These are phyloP conservation scores for Blastomussa wellsi DNA, from an alignment of 92 coral and sea anemone genomes.

Conservation along the genomic window DNA sequence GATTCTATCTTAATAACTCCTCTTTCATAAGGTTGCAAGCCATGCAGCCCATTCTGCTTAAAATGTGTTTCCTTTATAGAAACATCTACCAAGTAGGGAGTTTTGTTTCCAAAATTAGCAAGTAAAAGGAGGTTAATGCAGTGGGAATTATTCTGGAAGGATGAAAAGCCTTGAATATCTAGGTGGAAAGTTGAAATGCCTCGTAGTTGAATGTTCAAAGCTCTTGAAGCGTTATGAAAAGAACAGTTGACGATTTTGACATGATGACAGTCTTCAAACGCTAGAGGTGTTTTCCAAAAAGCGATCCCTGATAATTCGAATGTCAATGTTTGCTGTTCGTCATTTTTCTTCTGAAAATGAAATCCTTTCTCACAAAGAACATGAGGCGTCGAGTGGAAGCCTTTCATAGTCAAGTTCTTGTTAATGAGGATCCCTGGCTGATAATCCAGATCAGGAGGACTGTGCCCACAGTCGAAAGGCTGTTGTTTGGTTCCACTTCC, in stretches of 20 bases:
- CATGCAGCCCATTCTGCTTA: background rate
- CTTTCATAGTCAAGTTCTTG: conserved; percentile 9
- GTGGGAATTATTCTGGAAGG: background rate
- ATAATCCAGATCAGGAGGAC: background rate
- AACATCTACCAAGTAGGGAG: background rate
- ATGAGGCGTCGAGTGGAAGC: background rate
- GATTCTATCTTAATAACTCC: conserved; percentile 13
- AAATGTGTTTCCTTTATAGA: background rate
- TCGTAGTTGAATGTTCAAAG: background rate
- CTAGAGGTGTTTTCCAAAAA: conserved; percentile 3
- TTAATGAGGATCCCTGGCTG: background rate
- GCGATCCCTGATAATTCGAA: conserved; percentile 17
- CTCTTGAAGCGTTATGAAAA: background rate
- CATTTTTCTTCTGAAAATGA: background rate
- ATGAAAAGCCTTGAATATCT: conserved; percentile 7
- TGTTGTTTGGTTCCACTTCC: conserved; percentile 13
- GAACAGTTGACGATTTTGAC: conserved; percentile 17
- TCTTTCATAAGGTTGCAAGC: background rate
- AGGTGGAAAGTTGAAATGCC: background rate
- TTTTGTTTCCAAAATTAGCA: background rate
- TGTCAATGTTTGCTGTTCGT: background rate
- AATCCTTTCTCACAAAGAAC: background rate
- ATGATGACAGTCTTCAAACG: background rate
- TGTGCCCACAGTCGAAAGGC: background rate
- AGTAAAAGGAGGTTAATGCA: conserved; percentile 3